Percentiles rank a stretch among this genome's conserved stretches.
phyloP scores from a whole-genome alignment of 2,113 vertebrate species.

The Pungitius pungitius region DNA sequence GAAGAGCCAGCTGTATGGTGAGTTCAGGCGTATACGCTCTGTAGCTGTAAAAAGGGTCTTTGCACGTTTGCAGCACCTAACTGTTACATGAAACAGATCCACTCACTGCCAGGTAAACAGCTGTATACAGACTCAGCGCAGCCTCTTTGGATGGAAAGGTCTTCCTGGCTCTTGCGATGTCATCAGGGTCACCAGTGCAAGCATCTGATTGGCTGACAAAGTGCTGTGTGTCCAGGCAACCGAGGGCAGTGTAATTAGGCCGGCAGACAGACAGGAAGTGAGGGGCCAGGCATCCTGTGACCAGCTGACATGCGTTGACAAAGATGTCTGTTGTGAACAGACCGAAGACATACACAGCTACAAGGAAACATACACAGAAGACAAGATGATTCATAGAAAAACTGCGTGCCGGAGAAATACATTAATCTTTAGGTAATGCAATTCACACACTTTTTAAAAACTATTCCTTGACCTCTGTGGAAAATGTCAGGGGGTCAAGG shows the following conservation, averaged over 20 bases:
- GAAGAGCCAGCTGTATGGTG: background rate
- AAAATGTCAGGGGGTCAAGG: no score
- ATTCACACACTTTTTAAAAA: no score
- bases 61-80: background rate
- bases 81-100: background rate
- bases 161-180: slow-evolving; percentile 87
- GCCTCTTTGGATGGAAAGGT: slow-evolving; percentile 94
- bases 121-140: slow-evolving; percentile 88
- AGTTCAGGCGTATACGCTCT: background rate
- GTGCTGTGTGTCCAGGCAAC: slow-evolving; percentile 83
- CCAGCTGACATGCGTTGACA: slow-evolving; percentile 90
- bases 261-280: slow-evolving; percentile 92
- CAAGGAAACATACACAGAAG: slow-evolving; percentile 44
- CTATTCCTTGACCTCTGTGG: no score
- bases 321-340: slow-evolving; percentile 92
- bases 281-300: slow-evolving; percentile 91
- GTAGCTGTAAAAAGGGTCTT: background rate
- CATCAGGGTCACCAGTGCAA: slow-evolving; percentile 87
- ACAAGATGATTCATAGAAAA: background rate
- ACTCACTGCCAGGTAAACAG: slow-evolving; percentile 91
- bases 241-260: slow-evolving; percentile 91
- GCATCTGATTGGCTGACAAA: slow-evolving; percentile 88
- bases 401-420: no score
- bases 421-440: no score
- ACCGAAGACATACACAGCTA: slow-evolving; percentile 91